Conservation (phyloP, 2,888 invertebrate species). For the Subacronicta megacephala region DNA sequence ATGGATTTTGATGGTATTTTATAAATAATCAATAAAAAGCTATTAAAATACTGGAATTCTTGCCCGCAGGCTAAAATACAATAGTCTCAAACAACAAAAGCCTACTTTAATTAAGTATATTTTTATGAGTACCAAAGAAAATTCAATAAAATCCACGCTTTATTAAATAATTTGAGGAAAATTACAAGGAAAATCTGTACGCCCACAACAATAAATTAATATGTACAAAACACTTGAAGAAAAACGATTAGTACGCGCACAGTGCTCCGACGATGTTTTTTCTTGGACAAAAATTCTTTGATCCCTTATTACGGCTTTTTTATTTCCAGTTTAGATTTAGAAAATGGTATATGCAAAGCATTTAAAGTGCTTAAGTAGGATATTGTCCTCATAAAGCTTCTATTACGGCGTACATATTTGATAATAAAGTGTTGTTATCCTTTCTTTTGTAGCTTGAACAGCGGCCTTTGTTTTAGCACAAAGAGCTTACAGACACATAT, state of each 20-base stretch:
- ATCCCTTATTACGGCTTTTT: constrained; percentile 46
- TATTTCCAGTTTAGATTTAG: constrained; percentile 37
- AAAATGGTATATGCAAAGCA: constrained; percentile 21
- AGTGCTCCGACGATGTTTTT: constrained; percentile 18
- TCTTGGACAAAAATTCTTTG: constrained; percentile 39
- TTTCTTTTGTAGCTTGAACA: constrained; percentile 34
- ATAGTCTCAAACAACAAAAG: constrained; percentile 11
- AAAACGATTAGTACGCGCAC: constrained; percentile 18
- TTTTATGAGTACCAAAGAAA: constrained; percentile 19
- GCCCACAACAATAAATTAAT: constrained; percentile 24
- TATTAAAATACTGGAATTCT: constrained; percentile 19
- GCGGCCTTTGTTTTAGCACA: constrained; percentile 38
- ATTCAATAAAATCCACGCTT: constrained; percentile 25
- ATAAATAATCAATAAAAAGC: constrained; percentile 11
- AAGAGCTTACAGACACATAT: constrained; percentile 37
- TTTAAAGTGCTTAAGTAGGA: constrained; percentile 13
- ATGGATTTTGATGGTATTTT: neutral
- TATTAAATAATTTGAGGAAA: constrained; percentile 30
- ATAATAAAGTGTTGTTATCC: constrained; percentile 57
- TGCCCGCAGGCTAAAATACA: constrained; percentile 16
- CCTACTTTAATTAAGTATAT: constrained; percentile 36
- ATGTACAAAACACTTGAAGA: constrained; percentile 23
- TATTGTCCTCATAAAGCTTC: constrained; percentile 26
- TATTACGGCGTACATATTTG: constrained; percentile 56
- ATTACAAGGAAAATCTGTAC: constrained; percentile 8